Conservation (phyloP, 2,113 vertebrate genomes). For the Nanorana parkeri region DNA sequence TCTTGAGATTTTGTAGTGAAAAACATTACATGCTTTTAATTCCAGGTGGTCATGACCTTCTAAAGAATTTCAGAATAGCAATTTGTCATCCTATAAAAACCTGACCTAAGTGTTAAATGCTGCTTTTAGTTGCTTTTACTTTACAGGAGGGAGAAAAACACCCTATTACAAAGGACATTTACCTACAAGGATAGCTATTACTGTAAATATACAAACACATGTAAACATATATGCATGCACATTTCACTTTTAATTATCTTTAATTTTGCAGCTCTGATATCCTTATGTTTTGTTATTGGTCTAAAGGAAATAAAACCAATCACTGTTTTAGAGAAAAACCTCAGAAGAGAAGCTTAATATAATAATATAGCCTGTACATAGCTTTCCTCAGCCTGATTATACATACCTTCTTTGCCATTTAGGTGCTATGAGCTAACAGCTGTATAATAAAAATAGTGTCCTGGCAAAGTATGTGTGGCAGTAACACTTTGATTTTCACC, state of each 20-base stretch:
- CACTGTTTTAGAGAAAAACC: slow-evolving; percentile 16
- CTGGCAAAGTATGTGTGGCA: too few species aligned
- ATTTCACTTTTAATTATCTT: neutral
- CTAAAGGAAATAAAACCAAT: slow-evolving; percentile 2
- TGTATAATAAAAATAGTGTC: too few species aligned
- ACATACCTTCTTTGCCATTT: too few species aligned
- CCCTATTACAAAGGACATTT: slow-evolving; percentile 30
- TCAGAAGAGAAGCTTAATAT: neutral
- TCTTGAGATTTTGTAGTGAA: slow-evolving; percentile 31
- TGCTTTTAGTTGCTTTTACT: slow-evolving; percentile 44
- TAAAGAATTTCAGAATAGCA: slow-evolving; percentile 54
- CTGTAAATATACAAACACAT: slow-evolving; percentile 9
- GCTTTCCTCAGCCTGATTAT: too few species aligned
- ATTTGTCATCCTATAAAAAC: slow-evolving; percentile 56
- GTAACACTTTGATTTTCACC: too few species aligned
- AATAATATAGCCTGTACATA: too few species aligned
- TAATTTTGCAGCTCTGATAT: neutral
- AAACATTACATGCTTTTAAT: slow-evolving; percentile 49
- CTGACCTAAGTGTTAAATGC: slow-evolving; percentile 53
- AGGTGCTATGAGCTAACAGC: too few species aligned
- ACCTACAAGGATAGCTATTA: neutral
- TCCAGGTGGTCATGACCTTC: slow-evolving; percentile 52
- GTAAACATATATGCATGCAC: slow-evolving; percentile 19
- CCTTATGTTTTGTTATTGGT: neutral
- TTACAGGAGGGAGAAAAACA: slow-evolving; percentile 22